Percentiles rank a stretch among this genome's conserved stretches.
phyloP scores from a whole-genome alignment of 2,888 invertebrate species.

The Yponomeuta cagnagella region DNA sequence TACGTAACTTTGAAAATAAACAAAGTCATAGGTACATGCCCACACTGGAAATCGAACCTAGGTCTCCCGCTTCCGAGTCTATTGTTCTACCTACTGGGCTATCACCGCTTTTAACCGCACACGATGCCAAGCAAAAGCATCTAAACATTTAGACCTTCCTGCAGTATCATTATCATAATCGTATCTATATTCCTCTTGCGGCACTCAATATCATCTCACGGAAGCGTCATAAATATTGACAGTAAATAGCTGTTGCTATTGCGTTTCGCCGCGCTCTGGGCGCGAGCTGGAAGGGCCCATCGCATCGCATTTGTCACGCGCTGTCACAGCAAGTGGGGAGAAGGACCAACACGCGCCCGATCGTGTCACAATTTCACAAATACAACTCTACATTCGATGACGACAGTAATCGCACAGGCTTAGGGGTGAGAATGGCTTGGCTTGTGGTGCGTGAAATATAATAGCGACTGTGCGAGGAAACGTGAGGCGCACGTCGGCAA shows the following conservation, averaged over 20 bases:
- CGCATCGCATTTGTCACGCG: constrained; percentile 44
- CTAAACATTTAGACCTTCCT: neutral
- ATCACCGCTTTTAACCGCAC: too few relatives aligned
- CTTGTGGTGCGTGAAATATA: neutral
- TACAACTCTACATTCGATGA: neutral
- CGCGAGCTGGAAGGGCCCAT: neutral
- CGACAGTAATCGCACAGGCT: neutral
- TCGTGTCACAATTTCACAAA: neutral
- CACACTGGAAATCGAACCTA: too few relatives aligned
- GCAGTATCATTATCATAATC: neutral
- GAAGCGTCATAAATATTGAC: neutral
- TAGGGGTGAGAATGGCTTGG: neutral
- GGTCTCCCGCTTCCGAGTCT: too few relatives aligned
- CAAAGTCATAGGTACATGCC: too few relatives aligned
- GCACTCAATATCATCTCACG: neutral
- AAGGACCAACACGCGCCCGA: neutral
- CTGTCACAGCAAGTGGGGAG: constrained; percentile 46
- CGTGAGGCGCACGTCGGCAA: constrained; percentile 1
- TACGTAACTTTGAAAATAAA: too few relatives aligned
- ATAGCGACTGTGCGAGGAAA: neutral
- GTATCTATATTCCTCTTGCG: neutral
- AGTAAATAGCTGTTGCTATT: neutral
- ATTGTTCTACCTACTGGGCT: too few relatives aligned
- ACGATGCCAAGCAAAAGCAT: too few relatives aligned
- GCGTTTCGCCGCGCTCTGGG: neutral